Evolutionary conservation across 2,797 vertebrate genomes (phyloP), one percentile per base, ranked within the genome.

Genomic region (Lindbergichthys nudifrons): DNA sequence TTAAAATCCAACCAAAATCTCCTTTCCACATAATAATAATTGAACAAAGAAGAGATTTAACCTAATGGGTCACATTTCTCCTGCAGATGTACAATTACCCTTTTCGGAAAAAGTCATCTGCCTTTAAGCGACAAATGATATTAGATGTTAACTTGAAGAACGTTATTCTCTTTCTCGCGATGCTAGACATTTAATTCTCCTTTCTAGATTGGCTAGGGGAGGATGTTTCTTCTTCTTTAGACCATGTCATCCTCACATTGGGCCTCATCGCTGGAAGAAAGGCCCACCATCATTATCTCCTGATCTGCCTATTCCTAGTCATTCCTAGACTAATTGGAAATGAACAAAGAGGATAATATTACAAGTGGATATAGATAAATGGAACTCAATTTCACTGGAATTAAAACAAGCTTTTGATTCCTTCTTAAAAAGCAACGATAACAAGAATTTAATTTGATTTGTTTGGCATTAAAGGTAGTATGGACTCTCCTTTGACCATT

Each of bases 71-170:
- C 82, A 85, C 41, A 79, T 89, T 80, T 56, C 52, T 83, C 77
- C 82, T 67, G 80, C 82, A 76, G 80, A 85, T 41, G 73, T 86
- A 82, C 64, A 79, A 70, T 81, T 52, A 77, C 46, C 77, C 80
- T 62, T 76, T 82, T 87, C 71, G 85, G 64, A 76, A 36, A 53
- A 62, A 85, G 78, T 86, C 87, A 89, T 87, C 90, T 96, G 91
- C 91, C 91, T 94, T 87, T 94, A 85, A 93, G 94, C 90, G 89
- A 94, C 86, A 94, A 93, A 93, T 84, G 87, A 89, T 89, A 90
- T 87, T 81, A 77, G 84, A 90, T 80, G 86, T 92, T 83, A 94
- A 87, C 75, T 84, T 88, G 91, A 88, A 82, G 86, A 92, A 94
- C 80, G 76, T 83, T 90, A 94, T 90, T 95, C 88, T 92, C 81